phyloP scores from a whole-genome alignment of 2,797 vertebrate species.

The Tiaroga cobitis region DNA sequence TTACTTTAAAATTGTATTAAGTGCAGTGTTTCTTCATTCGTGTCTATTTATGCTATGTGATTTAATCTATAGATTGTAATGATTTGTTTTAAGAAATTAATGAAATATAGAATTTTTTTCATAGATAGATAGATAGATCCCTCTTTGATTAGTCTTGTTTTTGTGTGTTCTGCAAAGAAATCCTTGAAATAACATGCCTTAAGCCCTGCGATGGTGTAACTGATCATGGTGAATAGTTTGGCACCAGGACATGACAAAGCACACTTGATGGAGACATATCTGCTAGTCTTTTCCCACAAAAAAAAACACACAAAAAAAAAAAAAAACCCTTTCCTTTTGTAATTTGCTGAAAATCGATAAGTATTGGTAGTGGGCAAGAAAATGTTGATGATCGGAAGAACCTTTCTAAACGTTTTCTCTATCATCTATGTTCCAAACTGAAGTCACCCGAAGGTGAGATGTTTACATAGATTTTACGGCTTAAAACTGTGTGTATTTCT shows the following conservation, averaged over 20 bases:
- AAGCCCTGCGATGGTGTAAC: slow-evolving; percentile 35
- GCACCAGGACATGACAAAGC: slow-evolving; percentile 46
- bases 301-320: slow-evolving; percentile 3
- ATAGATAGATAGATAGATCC: not conserved
- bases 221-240: slow-evolving; percentile 50
- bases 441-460: not conserved
- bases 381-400: not conserved
- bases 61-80: not conserved
- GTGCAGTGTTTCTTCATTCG: too few species aligned
- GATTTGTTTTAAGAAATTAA: too few species aligned
- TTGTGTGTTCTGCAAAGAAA: slow-evolving; percentile 26
- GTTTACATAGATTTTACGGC: not conserved
- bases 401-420: not conserved
- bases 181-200: slow-evolving; percentile 48
- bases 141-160: slow-evolving; percentile 49
- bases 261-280: slow-evolving; percentile 34
- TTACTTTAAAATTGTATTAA: not conserved
- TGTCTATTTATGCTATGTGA: not conserved
- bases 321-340: slow-evolving; percentile 8
- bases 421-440: not conserved
- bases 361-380: not conserved
- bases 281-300: slow-evolving; percentile 30
- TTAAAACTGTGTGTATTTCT: not conserved
- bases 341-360: not conserved
- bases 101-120: not conserved